Evolutionary conservation across 2,113 vertebrate species (phyloP).

Genomic region (Motacilla alba): DNA sequence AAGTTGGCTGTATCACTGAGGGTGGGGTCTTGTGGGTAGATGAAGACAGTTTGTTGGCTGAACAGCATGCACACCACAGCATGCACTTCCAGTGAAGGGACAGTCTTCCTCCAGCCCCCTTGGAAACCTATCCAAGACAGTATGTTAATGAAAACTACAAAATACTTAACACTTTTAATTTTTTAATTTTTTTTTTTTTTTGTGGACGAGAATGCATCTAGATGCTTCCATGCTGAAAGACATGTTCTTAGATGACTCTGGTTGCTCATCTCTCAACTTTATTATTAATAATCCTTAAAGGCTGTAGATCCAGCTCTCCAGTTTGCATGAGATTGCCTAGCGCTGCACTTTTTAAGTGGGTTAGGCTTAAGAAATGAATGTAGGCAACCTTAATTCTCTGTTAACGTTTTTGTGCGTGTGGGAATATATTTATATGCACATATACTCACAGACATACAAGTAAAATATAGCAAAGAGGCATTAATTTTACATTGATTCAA

Average conservation of each 20-base stretch:
- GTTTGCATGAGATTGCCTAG: not conserved
- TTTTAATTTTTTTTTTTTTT: no score
- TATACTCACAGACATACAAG: slow-evolving; percentile 1
- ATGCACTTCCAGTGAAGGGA: not conserved
- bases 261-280: not conserved
- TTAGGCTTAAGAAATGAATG: not conserved
- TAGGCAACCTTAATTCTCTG: not conserved
- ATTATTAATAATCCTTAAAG: not conserved
- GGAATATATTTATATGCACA: slow-evolving; percentile 24
- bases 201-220: not conserved
- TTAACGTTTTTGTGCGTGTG: not conserved
- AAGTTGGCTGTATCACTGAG: not conserved
- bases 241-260: not conserved
- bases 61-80: not conserved
- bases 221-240: not conserved
- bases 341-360: not conserved
- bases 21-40: not conserved
- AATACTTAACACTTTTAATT: not conserved
- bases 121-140: not conserved
- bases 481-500: slow-evolving; percentile 63
- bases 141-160: not conserved
- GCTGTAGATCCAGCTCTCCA: not conserved
- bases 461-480: slow-evolving; percentile 21
- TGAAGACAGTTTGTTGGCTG: not conserved
- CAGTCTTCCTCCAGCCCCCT: not conserved